Evolutionary conservation across 1,140 invertebrate genomes (phyloP), one percentile per base, ranked within the genome.

Genomic region (Nixonia krombeini): DNA sequence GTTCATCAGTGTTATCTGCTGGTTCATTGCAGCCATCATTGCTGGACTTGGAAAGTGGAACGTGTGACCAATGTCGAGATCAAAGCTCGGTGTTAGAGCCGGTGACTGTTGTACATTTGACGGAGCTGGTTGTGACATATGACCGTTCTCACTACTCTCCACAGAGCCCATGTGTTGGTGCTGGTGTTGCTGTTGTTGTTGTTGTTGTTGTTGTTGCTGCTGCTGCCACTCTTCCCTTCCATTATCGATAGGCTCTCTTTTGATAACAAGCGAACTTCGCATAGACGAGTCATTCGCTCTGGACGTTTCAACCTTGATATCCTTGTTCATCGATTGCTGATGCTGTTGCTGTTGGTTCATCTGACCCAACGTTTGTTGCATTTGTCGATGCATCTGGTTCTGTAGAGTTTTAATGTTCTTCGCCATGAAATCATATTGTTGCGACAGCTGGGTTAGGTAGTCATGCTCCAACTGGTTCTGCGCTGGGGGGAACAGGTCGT

Each of bases 11-110:
- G 85, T 81, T 10, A 86, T 80, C 51, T 85, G 82, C 29, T 86
- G 83, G 47, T 87, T 86, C 80, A 85, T 84, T 0, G 84, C 83
- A 0, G 83, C 82, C 82, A 85, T 84, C 10, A 85, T 81, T 0
- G 82, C 84, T 0, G 83, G 81, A 15, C 72, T 81, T 0, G 83
- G 79, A 21, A 84, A 83, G 25, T 85, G 84, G 29, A 85, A 85
- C 13, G 82, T 79, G 45, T 85, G 83, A 26, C 72, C 77, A 1
- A 84, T 74, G 53, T 85, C 82, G 0, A 83, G 63, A 13, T 84
- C 83, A 42, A 85, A 84, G 7, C 65, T 74, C 0, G 68, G 57
- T 18, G 72, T 64, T 4, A 78, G 79, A 7, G 75, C 69, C 0
- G 71, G 64, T 0, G 76, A 72, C 9, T 78, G 78, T 29, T 82